Base-by-base conservation (phyloP, 2,888 invertebrate species). In the Chymomyza procnemis region DNA sequence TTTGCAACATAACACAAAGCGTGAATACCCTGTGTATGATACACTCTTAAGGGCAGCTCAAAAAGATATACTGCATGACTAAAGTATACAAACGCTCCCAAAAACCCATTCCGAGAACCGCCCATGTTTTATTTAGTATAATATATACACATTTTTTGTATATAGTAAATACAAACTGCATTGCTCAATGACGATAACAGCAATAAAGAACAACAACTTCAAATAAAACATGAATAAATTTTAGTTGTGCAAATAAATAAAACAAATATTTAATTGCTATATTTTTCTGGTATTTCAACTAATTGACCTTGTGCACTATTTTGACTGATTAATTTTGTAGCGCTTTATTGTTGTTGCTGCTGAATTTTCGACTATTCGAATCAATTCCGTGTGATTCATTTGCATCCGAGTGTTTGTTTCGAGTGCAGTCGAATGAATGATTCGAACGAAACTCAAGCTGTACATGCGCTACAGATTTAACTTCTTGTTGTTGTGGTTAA, bases 291-390 rank as follows among this genome's bases (percentile, higher is more conserved):
- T 79, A 80, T 80, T 83, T 84, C 75, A 71, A 79, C 84, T 79
- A 79, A 83, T 85, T 85, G 85, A 83, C 83, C 83, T 83, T 83
- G 83, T 73, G 73, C 79, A 83, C 81, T 85, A 85, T 80, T 85
- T 79, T 55, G 78, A 74, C 74, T 69, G 56, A 66, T 74, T 74
- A 67, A 61, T 67, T 48, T 26, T 56, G 26, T 26, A 26, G 26
- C 47, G 26, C 47, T 47, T 48, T 54, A 60, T 64, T 56, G 56
- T 26, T 66, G 60, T 59, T 64, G 54, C 60, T 50, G 30, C n/a
- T n/a, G n/a, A n/a, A 59, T n/a, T 61, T 30, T 50, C 14, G 18
- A 19, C 8, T 55, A 12, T 41, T 41, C 34, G 34, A 9, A 41
- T 41, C 34, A 41, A 41, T 41, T 41, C 34, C 34, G 34, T 72